Evolutionary conservation across 1,140 invertebrate genomes (phyloP).

Genomic region (Teleogryllus occipitalis): DNA sequence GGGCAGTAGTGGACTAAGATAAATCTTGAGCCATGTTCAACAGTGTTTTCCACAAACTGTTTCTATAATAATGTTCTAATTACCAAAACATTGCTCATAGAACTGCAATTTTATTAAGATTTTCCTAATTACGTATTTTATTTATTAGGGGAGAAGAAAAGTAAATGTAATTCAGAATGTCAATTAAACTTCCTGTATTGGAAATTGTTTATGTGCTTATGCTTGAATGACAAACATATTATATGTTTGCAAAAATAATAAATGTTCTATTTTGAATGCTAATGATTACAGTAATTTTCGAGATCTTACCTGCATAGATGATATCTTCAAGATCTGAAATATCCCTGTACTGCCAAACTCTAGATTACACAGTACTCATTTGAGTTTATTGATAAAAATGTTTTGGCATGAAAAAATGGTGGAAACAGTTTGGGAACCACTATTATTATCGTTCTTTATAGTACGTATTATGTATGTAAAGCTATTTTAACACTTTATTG

Average conservation of each 20-base stretch:
- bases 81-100: neutral
- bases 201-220: neutral
- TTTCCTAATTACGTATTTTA: neutral
- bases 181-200: no score
- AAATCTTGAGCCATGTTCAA: neutral
- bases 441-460: neutral
- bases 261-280: neutral
- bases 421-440: neutral
- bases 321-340: neutral
- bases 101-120: neutral
- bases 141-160: neutral
- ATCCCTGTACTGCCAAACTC: neutral
- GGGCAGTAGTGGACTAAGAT: neutral
- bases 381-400: no score
- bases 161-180: neutral
- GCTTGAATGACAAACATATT: neutral
- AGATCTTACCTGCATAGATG: neutral
- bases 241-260: neutral
- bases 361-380: neutral
- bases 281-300: neutral
- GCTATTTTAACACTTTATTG: neutral
- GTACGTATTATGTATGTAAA: neutral
- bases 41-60: conserved; percentile 1
- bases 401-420: neutral
- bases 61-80: neutral